Conservation (phyloP, 2,888 invertebrate species). For the Exocentrus adspersus region DNA sequence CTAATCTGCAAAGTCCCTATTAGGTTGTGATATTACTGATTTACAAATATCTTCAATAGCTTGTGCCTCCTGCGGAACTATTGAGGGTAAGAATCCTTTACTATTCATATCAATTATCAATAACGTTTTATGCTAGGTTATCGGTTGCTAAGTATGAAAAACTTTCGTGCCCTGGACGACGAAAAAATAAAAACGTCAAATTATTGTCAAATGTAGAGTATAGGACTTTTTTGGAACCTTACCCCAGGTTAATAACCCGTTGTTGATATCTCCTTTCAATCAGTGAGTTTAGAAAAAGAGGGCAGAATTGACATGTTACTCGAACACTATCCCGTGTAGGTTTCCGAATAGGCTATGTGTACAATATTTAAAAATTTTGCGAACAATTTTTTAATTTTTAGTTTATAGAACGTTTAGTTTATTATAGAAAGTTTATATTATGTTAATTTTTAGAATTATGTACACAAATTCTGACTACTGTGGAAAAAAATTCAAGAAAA, state of each 20-base stretch:
- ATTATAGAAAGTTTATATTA: background rate
- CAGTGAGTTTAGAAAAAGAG: no score
- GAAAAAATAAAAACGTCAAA: no score
- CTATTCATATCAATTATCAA: background rate
- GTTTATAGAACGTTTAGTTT: no score
- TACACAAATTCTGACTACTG: background rate
- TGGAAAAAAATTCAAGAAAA: background rate
- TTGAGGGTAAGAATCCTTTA: constrained; percentile 6
- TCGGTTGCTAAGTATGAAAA: background rate
- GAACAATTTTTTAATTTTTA: background rate
- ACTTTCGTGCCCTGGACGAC: no score
- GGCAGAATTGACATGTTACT: no score
- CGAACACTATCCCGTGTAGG: no score
- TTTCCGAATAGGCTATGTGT: no score
- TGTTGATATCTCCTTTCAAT: no score
- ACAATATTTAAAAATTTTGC: no score
- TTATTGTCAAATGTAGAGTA: no score
- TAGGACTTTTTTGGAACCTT: no score
- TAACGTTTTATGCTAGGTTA: background rate
- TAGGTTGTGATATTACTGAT: background rate
- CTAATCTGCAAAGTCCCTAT: background rate
- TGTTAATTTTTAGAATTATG: constrained; percentile 1
- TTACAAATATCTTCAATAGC: background rate
- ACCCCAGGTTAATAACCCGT: no score
- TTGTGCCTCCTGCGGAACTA: background rate